Percentiles rank a stretch among this genome's conserved stretches.
phyloP scores from a whole-genome alignment of 1,140 invertebrate genomes.

The Nebria ingens region DNA sequence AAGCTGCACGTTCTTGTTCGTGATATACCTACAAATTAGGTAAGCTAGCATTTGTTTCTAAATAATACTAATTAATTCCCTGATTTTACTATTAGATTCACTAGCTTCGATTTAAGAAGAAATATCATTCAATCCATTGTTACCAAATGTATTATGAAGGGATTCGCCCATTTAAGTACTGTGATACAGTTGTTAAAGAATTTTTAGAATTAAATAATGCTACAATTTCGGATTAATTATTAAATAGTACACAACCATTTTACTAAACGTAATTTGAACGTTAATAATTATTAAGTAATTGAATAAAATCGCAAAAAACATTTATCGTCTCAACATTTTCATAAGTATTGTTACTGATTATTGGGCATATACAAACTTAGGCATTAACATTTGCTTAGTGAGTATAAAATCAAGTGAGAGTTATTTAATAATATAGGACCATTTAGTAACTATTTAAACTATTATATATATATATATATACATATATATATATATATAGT shows the following conservation, averaged over 20 bases:
- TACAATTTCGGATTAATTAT: too few species aligned
- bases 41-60: too few species aligned
- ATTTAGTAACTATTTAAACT: neutral
- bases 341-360: too few species aligned
- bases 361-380: too few species aligned
- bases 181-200: neutral
- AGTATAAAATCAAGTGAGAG: neutral
- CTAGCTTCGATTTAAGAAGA: neutral
- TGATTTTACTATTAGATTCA: neutral
- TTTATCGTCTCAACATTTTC: too few species aligned
- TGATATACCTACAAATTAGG: slow-evolving; percentile 1
- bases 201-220: neutral
- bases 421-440: neutral
- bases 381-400: too few species aligned
- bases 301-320: too few species aligned
- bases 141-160: neutral
- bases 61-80: too few species aligned
- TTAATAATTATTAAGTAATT: too few species aligned
- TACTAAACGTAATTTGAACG: too few species aligned
- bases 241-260: too few species aligned
- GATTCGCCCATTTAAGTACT: slow-evolving; percentile 1
- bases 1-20: neutral
- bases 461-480: neutral
- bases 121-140: neutral
- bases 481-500: neutral